phyloP scores from a whole-genome alignment of 2,113 vertebrate genomes.

The Epinephelus fuscoguttatus region DNA sequence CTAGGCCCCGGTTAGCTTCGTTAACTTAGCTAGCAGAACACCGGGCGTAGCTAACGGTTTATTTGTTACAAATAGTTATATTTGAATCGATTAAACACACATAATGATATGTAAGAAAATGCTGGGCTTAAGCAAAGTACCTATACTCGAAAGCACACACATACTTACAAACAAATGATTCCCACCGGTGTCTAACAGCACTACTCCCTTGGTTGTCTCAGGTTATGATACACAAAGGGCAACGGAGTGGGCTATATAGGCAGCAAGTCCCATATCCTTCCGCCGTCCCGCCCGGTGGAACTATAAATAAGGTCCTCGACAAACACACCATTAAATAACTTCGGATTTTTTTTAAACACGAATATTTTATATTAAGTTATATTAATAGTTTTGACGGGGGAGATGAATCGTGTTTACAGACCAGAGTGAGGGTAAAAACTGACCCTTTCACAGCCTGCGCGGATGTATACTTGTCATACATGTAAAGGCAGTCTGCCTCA shows the following conservation, averaged over 20 bases:
- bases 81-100: not conserved
- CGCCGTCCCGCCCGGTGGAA: not conserved
- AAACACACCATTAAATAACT: not conserved
- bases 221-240: fast-evolving
- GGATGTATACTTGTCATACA: slow-evolving; percentile 9
- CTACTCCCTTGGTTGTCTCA: not conserved
- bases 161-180: slow-evolving; percentile 27
- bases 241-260: not conserved
- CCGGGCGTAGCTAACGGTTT: not conserved
- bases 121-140: too few species aligned
- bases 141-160: too few species aligned
- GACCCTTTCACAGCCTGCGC: not conserved
- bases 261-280: slow-evolving; percentile 11
- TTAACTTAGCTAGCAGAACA: not conserved
- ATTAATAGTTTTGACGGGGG: not conserved
- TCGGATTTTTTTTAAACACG: fast-evolving
- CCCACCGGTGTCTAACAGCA: fast-evolving
- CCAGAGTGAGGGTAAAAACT: not conserved
- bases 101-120: fast-evolving
- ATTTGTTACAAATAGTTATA: not conserved
- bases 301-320: not conserved
- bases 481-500: too few species aligned
- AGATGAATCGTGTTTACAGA: not conserved
- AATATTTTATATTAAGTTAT: fast-evolving
- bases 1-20: not conserved